phyloP scores from a whole-genome alignment of 1,140 invertebrate species.

The Harpegnathos saltator region DNA sequence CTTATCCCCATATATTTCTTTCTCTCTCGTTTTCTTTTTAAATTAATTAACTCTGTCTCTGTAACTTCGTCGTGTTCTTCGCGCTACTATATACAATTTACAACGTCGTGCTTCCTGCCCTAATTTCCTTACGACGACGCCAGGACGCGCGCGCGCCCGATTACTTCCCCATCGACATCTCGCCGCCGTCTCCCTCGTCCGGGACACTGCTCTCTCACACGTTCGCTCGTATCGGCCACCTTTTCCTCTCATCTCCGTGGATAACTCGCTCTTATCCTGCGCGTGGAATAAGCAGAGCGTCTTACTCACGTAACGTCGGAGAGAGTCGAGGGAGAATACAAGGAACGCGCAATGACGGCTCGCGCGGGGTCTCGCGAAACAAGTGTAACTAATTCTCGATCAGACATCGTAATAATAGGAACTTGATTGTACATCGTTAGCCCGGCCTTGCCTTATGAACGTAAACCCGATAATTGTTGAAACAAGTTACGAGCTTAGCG shows the following conservation, averaged over 20 bases:
- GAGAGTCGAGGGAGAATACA: constrained; percentile 2
- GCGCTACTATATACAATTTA: constrained; percentile 86
- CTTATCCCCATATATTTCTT: constrained; percentile 21
- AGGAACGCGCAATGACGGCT: constrained; percentile 9
- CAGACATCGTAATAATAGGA: constrained; percentile 78
- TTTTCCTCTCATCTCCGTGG: not conserved
- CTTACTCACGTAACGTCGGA: too few relatives aligned
- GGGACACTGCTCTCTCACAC: not conserved
- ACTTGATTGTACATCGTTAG: constrained; percentile 77
- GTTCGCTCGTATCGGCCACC: not conserved
- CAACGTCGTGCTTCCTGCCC: constrained; percentile 81
- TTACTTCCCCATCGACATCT: constrained; percentile 54
- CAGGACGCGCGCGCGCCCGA: constrained; percentile 58
- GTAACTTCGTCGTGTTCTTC: constrained; percentile 72
- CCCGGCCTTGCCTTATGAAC: constrained; percentile 55
- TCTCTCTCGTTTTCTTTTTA: constrained; percentile 65
- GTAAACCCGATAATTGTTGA: not conserved
- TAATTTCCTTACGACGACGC: constrained; percentile 76
- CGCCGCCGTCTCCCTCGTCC: not conserved
- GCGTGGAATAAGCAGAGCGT: constrained; percentile 15
- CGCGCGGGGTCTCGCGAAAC: constrained; percentile 47
- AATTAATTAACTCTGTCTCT: constrained; percentile 76
- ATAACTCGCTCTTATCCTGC: not conserved
- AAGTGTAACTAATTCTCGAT: constrained; percentile 73
- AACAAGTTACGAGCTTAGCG: not conserved